Conservation (phyloP, 1,140 invertebrate genomes). For the Globodera ellingtonae region DNA sequence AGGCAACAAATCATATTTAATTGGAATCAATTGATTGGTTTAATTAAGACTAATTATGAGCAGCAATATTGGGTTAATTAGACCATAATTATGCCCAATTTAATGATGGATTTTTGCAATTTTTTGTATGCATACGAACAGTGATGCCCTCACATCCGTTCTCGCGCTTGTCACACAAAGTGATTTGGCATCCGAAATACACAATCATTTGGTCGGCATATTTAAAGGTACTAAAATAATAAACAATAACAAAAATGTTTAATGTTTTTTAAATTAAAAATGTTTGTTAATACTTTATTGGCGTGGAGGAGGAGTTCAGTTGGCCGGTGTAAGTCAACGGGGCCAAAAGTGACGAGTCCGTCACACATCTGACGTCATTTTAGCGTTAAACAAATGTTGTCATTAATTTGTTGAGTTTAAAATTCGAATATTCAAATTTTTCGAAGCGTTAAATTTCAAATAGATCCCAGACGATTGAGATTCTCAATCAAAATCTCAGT, state of each 20-base stretch:
- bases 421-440: neutral
- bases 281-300: slow-evolving; percentile 32
- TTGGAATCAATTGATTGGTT: too few species aligned
- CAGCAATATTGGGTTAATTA: neutral
- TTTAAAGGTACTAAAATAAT: slow-evolving; percentile 42
- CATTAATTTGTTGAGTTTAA: too few species aligned
- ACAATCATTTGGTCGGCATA: slow-evolving; percentile 59
- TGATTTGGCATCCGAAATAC: slow-evolving; percentile 52
- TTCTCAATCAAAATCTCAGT: too few species aligned
- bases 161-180: slow-evolving; percentile 46
- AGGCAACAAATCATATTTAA: slow-evolving; percentile 9
- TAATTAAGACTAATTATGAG: neutral
- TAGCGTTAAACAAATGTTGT: neutral
- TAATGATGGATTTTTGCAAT: neutral
- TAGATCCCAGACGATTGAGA: too few species aligned
- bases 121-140: slow-evolving; percentile 19
- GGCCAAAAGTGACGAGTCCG: slow-evolving; percentile 40
- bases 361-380: slow-evolving; percentile 40
- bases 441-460: too few species aligned
- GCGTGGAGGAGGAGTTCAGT: slow-evolving; percentile 43
- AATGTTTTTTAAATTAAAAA: neutral
- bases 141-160: slow-evolving; percentile 57
- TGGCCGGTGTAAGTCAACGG: slow-evolving; percentile 42
- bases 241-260: neutral
- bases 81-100: neutral